phyloP scores from a whole-genome alignment of 1,140 invertebrate species.

The Babylonia areolata region DNA sequence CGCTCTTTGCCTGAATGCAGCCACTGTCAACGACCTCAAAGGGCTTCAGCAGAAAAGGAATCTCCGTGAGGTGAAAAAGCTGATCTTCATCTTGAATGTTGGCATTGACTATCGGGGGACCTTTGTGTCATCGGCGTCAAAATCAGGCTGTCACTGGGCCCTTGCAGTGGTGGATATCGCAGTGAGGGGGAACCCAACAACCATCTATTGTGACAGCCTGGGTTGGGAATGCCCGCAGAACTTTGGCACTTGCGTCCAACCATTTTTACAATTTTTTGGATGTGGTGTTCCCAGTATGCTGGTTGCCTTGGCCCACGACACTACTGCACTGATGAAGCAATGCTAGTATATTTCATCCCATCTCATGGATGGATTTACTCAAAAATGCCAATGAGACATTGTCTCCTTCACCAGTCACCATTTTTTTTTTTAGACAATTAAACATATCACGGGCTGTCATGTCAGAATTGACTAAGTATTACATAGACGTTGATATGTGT shows the following conservation, averaged over 20 bases:
- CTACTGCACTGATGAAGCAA: background rate
- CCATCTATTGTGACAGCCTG: slow-evolving; percentile 5
- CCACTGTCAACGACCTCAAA: background rate
- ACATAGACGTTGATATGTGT: no score
- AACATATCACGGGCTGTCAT: no score
- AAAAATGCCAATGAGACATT: no score
- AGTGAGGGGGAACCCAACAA: background rate
- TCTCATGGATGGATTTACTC: no score
- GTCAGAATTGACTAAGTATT: no score
- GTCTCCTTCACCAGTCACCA: no score
- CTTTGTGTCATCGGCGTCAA: background rate
- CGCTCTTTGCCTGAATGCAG: background rate
- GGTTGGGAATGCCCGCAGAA: slow-evolving; percentile 2
- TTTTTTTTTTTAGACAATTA: no score
- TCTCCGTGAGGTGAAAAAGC: background rate
- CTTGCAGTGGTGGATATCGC: background rate
- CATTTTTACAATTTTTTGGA: background rate
- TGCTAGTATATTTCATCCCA: no score
- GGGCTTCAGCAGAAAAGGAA: slow-evolving; percentile 7
- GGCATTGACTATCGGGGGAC: background rate
- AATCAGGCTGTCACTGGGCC: slow-evolving; percentile 12
- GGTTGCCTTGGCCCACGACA: background rate
- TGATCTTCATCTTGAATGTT: background rate
- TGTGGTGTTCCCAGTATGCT: background rate
- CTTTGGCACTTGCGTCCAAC: background rate